Conservation (phyloP, 2,888 invertebrate species). For the Protonemura montana region DNA sequence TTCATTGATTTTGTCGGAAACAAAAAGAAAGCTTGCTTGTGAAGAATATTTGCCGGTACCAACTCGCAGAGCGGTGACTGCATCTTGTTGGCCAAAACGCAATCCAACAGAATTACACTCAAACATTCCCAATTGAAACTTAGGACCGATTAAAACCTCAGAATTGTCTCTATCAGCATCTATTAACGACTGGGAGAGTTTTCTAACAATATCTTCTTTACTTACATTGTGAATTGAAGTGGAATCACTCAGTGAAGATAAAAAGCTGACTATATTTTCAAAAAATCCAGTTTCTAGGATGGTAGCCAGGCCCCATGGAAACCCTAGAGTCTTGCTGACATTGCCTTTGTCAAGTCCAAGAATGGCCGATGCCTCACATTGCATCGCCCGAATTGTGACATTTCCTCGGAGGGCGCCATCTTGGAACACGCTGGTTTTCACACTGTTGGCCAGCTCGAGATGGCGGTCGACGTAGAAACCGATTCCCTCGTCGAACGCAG, state of each 20-base stretch:
- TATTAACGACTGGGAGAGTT: neutral
- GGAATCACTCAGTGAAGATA: neutral
- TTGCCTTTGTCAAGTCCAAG: too few relatives aligned
- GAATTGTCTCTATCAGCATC: neutral
- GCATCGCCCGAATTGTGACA: neutral
- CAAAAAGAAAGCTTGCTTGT: neutral
- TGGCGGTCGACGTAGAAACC: neutral
- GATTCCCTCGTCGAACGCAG: neutral
- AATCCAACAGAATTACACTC: neutral
- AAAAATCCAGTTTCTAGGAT: neutral
- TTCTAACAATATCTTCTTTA: neutral
- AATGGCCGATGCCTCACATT: neutral
- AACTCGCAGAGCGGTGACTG: neutral
- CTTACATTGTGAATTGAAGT: neutral
- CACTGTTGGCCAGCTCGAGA: neutral
- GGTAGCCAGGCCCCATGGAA: too few relatives aligned
- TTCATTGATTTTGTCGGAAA: neutral
- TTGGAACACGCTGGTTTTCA: neutral
- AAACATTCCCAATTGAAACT: neutral
- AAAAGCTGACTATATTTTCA: neutral
- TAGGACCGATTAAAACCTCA: neutral
- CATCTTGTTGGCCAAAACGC: neutral
- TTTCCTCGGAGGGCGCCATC: neutral
- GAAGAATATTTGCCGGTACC: neutral
- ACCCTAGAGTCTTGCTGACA: too few relatives aligned